These are phyloP conservation scores for Chrysina gloriosa DNA, from an alignment of 2,888 invertebrate genomes.

Conservation along the genomic window DNA sequence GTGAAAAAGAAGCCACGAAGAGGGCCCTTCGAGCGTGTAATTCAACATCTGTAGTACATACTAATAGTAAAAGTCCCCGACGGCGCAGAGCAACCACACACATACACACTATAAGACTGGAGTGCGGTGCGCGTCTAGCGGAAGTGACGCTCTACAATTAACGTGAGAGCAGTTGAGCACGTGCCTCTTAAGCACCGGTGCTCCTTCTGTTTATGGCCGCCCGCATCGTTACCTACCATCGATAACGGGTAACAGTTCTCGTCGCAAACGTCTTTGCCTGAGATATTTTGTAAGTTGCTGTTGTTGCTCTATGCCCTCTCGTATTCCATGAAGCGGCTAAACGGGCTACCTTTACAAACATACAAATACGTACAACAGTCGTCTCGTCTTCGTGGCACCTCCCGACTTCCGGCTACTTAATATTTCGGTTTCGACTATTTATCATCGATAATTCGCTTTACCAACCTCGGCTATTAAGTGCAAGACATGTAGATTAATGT, in stretches of 20 bases:
- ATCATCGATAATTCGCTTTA: background rate
- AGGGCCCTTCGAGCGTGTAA: conserved; percentile 33
- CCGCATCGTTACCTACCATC: conserved; percentile 44
- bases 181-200: conserved; percentile 49
- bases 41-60: conserved; percentile 42
- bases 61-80: conserved; percentile 40
- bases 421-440: conserved; percentile 14
- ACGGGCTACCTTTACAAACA: conserved; percentile 5
- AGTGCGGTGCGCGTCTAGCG: conserved; percentile 47
- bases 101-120: conserved; percentile 30
- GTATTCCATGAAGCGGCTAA: conserved; percentile 6
- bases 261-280: conserved; percentile 39
- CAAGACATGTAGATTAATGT: conserved; percentile 11
- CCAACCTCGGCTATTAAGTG: background rate
- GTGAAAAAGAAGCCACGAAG: conserved; percentile 21
- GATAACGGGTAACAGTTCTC: conserved; percentile 38
- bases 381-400: conserved; percentile 26
- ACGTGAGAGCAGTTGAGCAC: conserved; percentile 50
- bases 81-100: conserved; percentile 35
- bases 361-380: background rate
- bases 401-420: conserved; percentile 31
- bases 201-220: conserved; percentile 49
- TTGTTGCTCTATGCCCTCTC: conserved; percentile 25
- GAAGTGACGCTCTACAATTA: conserved; percentile 53
- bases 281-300: conserved; percentile 28